Conservation (phyloP, 2,797 vertebrate genomes). For the Melanotaenia maccullochi region DNA sequence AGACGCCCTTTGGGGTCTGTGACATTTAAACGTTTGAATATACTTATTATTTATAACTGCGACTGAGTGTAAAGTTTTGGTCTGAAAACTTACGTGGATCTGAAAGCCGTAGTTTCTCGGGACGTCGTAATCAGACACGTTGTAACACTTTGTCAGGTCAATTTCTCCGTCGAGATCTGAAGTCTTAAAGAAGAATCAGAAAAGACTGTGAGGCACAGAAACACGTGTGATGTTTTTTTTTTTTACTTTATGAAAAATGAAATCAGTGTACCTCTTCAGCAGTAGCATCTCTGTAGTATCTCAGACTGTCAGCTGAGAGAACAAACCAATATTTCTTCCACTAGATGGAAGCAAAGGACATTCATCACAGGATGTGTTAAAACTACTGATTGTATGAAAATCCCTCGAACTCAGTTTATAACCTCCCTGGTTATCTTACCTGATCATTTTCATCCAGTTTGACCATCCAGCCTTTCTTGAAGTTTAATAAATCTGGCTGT, state of each 20-base stretch:
- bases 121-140: conserved; percentile 73
- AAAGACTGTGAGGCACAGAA: accelerated
- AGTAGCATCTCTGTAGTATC: conserved; percentile 73
- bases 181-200: conserved; percentile 43
- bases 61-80: accelerated
- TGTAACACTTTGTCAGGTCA: conserved; percentile 69
- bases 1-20: conserved; percentile 65
- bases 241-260: not conserved
- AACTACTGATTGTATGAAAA: not conserved
- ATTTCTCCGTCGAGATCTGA: conserved; percentile 77
- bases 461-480: conserved; percentile 83
- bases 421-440: conserved; percentile 52
- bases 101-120: conserved; percentile 82
- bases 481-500: conserved; percentile 81
- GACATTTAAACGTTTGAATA: not conserved
- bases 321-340: conserved; percentile 84
- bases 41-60: not conserved
- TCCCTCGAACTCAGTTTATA: not conserved
- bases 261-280: conserved; percentile 72
- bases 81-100: conserved; percentile 70
- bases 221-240: not conserved
- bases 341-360: conserved; percentile 61
- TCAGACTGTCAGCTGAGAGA: conserved; percentile 74
- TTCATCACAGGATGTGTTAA: not conserved
- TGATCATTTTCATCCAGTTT: conserved; percentile 67